Evolutionary conservation across 1,140 invertebrate genomes (phyloP).

Genomic region (Stegodyphus mimosarum): DNA sequence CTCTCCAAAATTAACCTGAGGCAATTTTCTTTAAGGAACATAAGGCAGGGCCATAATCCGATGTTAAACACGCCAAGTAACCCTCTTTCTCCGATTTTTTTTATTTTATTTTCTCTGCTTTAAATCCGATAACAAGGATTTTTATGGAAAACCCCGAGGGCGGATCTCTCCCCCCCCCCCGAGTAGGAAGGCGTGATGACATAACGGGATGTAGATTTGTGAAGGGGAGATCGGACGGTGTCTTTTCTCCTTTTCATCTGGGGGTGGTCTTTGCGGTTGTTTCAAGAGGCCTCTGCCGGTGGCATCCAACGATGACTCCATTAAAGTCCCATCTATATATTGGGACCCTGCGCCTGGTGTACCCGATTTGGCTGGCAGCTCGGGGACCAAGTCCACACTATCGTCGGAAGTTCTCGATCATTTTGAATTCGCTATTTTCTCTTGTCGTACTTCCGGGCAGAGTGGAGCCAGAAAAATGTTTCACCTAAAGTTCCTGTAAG

Average conservation of each 20-base stretch:
- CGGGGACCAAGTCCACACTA: neutral
- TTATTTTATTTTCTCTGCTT: slow-evolving; percentile 37
- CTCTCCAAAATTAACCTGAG: neutral
- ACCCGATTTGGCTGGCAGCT: neutral
- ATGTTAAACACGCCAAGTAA: slow-evolving; percentile 54
- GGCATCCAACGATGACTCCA: slow-evolving; percentile 55
- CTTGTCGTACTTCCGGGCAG: too few relatives aligned
- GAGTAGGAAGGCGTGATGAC: slow-evolving; percentile 54
- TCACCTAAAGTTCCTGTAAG: too few relatives aligned
- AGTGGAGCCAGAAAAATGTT: too few relatives aligned
- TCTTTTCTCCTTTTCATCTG: slow-evolving; percentile 17
- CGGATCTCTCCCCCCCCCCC: neutral
- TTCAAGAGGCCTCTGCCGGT: slow-evolving; percentile 46
- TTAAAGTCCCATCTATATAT: slow-evolving; percentile 31
- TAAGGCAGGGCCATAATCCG: slow-evolving; percentile 29
- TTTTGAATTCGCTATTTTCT: too few relatives aligned
- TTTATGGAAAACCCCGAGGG: slow-evolving; percentile 21
- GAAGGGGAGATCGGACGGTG: neutral
- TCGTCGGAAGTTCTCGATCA: too few relatives aligned
- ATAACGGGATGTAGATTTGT: slow-evolving; percentile 58
- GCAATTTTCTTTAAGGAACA: neutral
- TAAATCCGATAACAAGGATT: slow-evolving; percentile 59
- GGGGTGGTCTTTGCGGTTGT: slow-evolving; percentile 47
- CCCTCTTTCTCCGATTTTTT: slow-evolving; percentile 7
- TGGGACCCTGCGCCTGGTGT: neutral